Evolutionary conservation across 2,888 invertebrate species (phyloP).

Genomic region (Netelia virgata): DNA sequence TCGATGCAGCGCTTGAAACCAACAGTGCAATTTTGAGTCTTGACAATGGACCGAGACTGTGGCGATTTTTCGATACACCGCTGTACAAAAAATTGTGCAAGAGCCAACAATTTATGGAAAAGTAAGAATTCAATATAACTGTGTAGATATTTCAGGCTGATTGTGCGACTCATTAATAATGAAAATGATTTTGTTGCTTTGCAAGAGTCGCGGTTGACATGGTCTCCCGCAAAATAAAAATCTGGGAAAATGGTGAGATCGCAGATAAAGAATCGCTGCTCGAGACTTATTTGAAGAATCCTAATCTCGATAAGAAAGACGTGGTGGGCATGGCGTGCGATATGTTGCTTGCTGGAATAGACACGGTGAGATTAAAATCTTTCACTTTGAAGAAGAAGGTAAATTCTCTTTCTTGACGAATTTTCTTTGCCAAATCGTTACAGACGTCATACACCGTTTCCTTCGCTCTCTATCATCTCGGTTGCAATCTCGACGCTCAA

Average conservation of each 20-base stretch:
- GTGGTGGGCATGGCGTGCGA: constrained; percentile 94
- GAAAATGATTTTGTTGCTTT: constrained; percentile 54
- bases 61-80: constrained; percentile 91
- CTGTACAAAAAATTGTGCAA: constrained; percentile 89
- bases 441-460: constrained; percentile 92
- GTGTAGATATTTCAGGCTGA: constrained; percentile 8
- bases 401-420: background rate
- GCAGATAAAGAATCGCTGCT: constrained; percentile 86
- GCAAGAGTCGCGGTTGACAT: constrained; percentile 89
- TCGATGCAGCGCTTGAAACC: constrained; percentile 90
- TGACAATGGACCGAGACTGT: constrained; percentile 90
- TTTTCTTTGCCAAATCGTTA: constrained; percentile 73
- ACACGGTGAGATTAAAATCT: constrained; percentile 88
- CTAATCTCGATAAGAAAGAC: constrained; percentile 91
- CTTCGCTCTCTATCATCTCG: constrained; percentile 93
- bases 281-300: constrained; percentile 89
- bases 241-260: constrained; percentile 83
- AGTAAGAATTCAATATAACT: constrained; percentile 82
- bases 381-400: constrained; percentile 2
- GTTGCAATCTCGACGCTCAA: constrained; percentile 89
- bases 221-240: constrained; percentile 86
- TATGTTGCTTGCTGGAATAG: constrained; percentile 93
- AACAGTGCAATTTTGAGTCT: constrained; percentile 90
- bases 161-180: too few relatives aligned
- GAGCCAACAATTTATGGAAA: constrained; percentile 91